Conservation (phyloP, 1,140 invertebrate genomes). For the Mylabris phalerata region DNA sequence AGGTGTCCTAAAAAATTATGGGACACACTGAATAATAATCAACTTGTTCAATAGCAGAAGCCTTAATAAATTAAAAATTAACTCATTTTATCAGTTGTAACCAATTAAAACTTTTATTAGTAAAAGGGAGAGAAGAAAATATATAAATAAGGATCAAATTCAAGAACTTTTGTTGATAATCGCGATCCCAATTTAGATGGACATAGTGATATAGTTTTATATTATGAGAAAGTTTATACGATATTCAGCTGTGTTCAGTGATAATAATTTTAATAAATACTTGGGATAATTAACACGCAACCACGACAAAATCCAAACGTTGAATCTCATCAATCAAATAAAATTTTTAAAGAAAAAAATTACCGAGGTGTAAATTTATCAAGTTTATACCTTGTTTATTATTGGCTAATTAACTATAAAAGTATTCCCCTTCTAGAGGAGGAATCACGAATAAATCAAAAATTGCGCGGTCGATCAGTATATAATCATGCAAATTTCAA, state of each 20-base stretch:
- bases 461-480: neutral
- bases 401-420: neutral
- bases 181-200: conserved; percentile 13
- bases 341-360: neutral
- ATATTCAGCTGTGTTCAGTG: conserved; percentile 9
- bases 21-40: conserved; percentile 30
- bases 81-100: too few relatives aligned
- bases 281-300: conserved; percentile 9
- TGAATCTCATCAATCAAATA: conserved; percentile 5
- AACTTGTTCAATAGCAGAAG: conserved; percentile 3
- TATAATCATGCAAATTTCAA: conserved; percentile 16
- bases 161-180: neutral
- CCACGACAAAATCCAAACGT: neutral
- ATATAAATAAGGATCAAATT: too few relatives aligned
- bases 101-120: too few relatives aligned
- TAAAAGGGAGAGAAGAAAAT: too few relatives aligned
- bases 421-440: neutral
- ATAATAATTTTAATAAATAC: conserved; percentile 17
- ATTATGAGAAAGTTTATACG: conserved; percentile 9
- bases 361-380: too few relatives aligned
- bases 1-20: conserved; percentile 36
- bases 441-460: too few relatives aligned
- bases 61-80: too few relatives aligned
- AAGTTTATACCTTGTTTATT: neutral
- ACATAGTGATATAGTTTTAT: conserved; percentile 15